Percentiles rank a stretch among this genome's conserved stretches.
Evolutionary conservation across 1,140 invertebrate species (phyloP).

Genomic region (Prorops nasuta): DNA sequence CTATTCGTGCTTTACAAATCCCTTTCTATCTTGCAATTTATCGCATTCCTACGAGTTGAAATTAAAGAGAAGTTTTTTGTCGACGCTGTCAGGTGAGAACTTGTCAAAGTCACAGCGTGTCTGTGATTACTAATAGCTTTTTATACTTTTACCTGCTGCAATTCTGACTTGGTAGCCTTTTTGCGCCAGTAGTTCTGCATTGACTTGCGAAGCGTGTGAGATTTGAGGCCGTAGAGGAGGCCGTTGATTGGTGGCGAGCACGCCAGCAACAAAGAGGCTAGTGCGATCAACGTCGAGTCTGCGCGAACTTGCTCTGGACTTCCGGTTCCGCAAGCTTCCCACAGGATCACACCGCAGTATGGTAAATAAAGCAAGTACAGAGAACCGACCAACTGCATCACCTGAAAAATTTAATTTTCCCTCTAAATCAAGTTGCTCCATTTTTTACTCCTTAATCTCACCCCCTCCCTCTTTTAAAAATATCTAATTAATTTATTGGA

Average conservation of each 20-base stretch:
- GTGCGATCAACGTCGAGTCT: conserved; percentile 59
- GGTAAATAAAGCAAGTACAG: conserved; percentile 72
- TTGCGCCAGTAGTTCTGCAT: conserved; percentile 79
- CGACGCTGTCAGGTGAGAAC: no score
- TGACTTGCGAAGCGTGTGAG: conserved; percentile 67
- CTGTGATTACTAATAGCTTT: no score
- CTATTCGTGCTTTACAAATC: no score
- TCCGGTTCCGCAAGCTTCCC: conserved; percentile 54
- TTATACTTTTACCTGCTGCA: conserved; percentile 70
- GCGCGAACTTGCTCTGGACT: conserved; percentile 47
- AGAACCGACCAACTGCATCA: conserved; percentile 69
- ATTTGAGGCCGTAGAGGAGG: conserved; percentile 75
- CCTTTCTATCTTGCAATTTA: no score
- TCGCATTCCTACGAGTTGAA: no score
- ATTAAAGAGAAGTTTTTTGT: no score
- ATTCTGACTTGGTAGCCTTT: conserved; percentile 74
- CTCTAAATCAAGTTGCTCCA: no score
- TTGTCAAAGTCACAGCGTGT: no score
- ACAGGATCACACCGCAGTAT: conserved; percentile 71
- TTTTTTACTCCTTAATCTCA: no score
- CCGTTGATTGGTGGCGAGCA: conserved; percentile 72
- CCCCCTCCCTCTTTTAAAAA: no score
- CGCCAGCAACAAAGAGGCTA: conserved; percentile 64
- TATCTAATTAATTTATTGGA: no score
- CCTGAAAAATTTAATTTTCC: conserved; percentile 27